Base-by-base conservation (phyloP, 2,113 vertebrate genomes). In the Galeopterus variegatus region DNA sequence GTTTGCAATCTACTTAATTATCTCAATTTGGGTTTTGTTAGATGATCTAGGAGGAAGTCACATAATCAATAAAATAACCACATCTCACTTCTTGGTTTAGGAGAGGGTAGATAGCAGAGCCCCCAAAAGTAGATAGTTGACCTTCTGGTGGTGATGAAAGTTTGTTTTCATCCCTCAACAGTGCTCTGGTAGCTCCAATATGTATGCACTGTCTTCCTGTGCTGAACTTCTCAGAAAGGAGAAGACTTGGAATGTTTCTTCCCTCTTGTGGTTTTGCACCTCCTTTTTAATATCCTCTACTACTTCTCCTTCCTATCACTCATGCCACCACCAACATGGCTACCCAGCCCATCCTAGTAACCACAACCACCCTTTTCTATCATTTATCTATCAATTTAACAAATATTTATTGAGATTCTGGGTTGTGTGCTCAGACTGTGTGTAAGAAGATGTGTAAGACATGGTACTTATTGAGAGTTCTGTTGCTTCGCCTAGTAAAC, bases 401-500 rank as follows among this genome's bases (percentile, higher is more conserved):
- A 36, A 77, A 62, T 77, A 83, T 90, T 94, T 90, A 36, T 58
- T 76, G 64, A 83, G 8, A 8, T 91, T 91, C 69, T 93, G n/a
- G 48, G 45, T 91, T 88, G 17, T 88, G 8, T 28, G 26, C 28
- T 70, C 33, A 45, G 50, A 76, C 5, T 67, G 24, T 8, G 13
- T 80, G 1, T 48, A 85, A 33, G 19, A 89, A 93, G n/a, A 87
- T 56, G 48, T 33, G 21, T 41, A 73, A 82, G 19, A 81, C 76
- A 65, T n/a, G 33, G 24, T 72, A 69, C 14, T 36, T 36, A 56
- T 24, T 93, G 17, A 11, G 64, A 90, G 41, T 13, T 58, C 14
- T 79, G 62, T 24, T 72, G 12, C 28, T 41, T 41, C 41, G 4
- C 41, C 41, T 41, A 41, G 70, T 17, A 82, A 92, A 75, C n/a